These are phyloP conservation scores for Cyanocitta stelleri DNA, from an alignment of 2,113 vertebrate genomes.

Conservation along the genomic window DNA sequence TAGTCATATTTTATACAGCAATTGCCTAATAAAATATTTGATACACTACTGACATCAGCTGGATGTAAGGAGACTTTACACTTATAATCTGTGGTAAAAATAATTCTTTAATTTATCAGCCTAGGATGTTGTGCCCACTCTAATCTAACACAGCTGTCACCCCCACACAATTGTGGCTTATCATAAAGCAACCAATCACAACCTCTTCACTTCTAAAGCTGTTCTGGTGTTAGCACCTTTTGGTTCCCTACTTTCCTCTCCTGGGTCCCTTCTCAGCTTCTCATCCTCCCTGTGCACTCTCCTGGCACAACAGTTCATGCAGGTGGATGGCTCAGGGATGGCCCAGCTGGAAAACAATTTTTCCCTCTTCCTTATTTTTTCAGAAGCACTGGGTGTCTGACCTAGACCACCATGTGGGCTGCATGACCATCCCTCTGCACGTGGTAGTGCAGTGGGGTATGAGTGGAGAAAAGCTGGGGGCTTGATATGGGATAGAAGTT, in stretches of 20 bases:
- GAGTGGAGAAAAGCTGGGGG: background rate
- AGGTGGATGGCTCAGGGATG: background rate
- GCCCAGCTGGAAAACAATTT: background rate
- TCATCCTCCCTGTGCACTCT: background rate
- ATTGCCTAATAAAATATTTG: background rate
- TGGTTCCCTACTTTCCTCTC: background rate
- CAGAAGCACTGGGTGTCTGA: background rate
- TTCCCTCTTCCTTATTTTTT: background rate
- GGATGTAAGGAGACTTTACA: background rate
- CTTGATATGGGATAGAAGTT: background rate
- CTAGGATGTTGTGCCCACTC: background rate
- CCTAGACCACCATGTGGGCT: background rate
- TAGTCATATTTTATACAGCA: background rate
- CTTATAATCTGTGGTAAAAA: background rate
- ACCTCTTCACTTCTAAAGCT: background rate
- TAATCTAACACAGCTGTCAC: background rate
- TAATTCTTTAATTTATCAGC: background rate
- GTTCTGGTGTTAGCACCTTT: background rate
- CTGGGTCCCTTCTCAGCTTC: background rate
- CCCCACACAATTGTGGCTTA: background rate
- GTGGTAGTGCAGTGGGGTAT: rapidly evolving
- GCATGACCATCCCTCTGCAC: background rate
- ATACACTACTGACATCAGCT: slow-evolving; percentile 35
- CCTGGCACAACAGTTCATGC: background rate
- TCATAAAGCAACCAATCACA: background rate